These are phyloP conservation scores for Hyposoter dolosus DNA, from an alignment of 2,888 invertebrate species.

Conservation along the genomic window DNA sequence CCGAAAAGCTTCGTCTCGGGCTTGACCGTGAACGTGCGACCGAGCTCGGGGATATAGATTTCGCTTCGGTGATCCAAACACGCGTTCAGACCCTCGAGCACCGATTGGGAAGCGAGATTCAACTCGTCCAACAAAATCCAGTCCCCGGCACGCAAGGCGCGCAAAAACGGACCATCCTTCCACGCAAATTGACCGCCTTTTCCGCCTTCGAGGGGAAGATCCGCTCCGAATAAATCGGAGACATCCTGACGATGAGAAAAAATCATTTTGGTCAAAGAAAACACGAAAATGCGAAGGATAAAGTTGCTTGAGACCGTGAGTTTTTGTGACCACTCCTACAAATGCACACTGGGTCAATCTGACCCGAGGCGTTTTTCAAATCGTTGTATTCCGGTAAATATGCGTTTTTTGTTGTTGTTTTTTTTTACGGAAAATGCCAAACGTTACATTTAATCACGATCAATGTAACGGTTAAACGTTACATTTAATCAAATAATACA, in stretches of 20 bases:
- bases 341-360: not conserved
- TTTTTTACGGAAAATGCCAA: too few relatives aligned
- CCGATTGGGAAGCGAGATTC: conserved; percentile 99
- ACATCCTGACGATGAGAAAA: conserved; percentile 89
- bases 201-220: conserved; percentile 96
- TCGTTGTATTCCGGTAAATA: not conserved
- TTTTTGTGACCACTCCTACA: too few relatives aligned
- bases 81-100: conserved; percentile 99
- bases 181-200: conserved; percentile 95
- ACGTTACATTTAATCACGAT: not conserved
- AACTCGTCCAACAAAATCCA: conserved; percentile 99
- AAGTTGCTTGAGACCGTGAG: too few relatives aligned
- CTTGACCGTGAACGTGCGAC: conserved; percentile 91
- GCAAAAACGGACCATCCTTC: conserved; percentile 97
- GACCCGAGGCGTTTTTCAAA: too few relatives aligned
- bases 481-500: not conserved
- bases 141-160: conserved; percentile 95
- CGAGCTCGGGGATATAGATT: conserved; percentile 97
- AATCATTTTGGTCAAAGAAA: not conserved
- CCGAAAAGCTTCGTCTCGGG: conserved; percentile 95
- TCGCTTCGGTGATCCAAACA: conserved; percentile 99
- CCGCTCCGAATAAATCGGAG: conserved; percentile 98
- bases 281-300: not conserved
- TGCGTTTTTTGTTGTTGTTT: not conserved
- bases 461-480: not conserved